phyloP scores from a whole-genome alignment of 2,797 vertebrate genomes.

The Cyprinodon diabolis region DNA sequence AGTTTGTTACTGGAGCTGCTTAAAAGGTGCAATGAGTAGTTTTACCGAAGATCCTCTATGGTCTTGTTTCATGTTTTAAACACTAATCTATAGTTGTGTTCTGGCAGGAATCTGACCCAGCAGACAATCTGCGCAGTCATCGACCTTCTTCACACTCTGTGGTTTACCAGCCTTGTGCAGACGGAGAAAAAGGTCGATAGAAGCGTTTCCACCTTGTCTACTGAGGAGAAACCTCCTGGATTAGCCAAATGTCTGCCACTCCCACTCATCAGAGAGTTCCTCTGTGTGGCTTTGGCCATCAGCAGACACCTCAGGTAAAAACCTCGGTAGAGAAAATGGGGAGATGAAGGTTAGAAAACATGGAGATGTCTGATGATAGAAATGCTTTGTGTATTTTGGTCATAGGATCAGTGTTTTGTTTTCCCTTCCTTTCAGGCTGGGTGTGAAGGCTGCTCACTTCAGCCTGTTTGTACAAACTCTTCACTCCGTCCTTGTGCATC shows the following conservation, averaged over 20 bases:
- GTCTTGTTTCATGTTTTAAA: neutral
- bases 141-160: conserved; percentile 86
- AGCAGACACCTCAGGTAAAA: conserved; percentile 85
- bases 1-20: neutral
- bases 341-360: neutral
- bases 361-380: neutral
- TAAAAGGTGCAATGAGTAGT: neutral
- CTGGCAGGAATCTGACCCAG: conserved; percentile 81
- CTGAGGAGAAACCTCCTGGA: conserved; percentile 32
- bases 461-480: conserved; percentile 80
- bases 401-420: conserved; percentile 37
- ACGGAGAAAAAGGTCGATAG: conserved; percentile 61
- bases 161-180: conserved; percentile 87
- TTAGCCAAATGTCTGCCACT: conserved; percentile 86
- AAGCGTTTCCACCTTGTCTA: conserved; percentile 5
- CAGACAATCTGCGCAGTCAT: conserved; percentile 79
- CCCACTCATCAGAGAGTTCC: conserved; percentile 87
- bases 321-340: neutral
- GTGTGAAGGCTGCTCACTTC: conserved; percentile 76
- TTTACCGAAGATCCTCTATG: neutral
- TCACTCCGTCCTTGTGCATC: conserved; percentile 85
- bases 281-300: conserved; percentile 77
- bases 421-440: conserved; percentile 69
- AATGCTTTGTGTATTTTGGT: conserved; percentile 12
- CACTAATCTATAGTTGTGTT: neutral